These are phyloP conservation scores for Schlechtendalia chinensis DNA, from an alignment of 1,140 invertebrate species.

Conservation along the genomic window DNA sequence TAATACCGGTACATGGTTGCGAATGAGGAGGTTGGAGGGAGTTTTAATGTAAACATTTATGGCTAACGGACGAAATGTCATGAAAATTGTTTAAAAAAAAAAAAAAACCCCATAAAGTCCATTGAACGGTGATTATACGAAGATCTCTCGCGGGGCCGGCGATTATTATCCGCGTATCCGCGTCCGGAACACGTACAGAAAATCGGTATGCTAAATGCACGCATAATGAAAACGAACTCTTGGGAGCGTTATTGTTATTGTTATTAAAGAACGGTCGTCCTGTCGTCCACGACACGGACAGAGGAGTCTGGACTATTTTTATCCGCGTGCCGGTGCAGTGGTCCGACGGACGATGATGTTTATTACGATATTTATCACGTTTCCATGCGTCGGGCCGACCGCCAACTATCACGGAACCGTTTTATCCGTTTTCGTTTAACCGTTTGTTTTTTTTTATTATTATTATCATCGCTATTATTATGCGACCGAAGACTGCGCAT, in stretches of 20 bases:
- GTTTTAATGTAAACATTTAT: no score
- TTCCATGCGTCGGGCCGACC: constrained; percentile 15
- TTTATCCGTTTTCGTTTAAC: neutral
- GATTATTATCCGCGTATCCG: no score
- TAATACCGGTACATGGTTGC: no score
- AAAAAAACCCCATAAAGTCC: no score
- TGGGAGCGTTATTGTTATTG: constrained; percentile 21
- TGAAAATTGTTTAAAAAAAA: no score
- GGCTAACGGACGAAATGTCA: no score
- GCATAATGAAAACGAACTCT: neutral
- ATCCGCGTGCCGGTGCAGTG: constrained; percentile 40
- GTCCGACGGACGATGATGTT: constrained; percentile 11
- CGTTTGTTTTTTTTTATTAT: constrained; percentile 15
- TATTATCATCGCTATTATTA: neutral
- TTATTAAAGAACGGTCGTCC: constrained; percentile 28
- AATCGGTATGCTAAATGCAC: neutral
- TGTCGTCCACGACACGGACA: neutral
- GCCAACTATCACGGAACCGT: constrained; percentile 26
- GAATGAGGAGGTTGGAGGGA: no score
- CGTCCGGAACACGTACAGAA: neutral
- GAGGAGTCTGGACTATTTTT: constrained; percentile 36
- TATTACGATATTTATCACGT: constrained; percentile 41
- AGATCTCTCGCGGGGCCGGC: neutral
- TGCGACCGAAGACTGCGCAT: neutral
- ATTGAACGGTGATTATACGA: no score